Percentiles rank a stretch among this genome's conserved stretches.
Conservation (phyloP, 2,113 vertebrate species). For the Lasiurus borealis region DNA sequence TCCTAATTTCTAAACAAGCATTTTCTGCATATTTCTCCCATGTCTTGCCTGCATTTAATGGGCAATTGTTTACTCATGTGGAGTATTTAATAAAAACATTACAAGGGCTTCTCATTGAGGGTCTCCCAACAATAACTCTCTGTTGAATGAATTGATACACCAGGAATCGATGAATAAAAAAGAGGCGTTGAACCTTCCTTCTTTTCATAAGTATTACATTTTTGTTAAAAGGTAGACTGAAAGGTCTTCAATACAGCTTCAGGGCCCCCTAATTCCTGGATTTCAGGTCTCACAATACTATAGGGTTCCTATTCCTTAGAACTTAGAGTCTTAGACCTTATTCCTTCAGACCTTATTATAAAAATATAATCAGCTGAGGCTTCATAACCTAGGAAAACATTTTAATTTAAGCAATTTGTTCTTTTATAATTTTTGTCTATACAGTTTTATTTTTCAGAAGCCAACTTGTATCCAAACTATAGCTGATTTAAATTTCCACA, state of each 20-base stretch:
- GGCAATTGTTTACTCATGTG: not conserved
- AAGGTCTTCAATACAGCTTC: not conserved
- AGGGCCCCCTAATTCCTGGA: not conserved
- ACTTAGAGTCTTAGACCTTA: no score
- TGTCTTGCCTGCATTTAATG: not conserved
- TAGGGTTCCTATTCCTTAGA: not conserved
- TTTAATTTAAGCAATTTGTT: not conserved
- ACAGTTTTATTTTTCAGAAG: not conserved
- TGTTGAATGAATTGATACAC: not conserved
- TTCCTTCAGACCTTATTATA: not conserved
- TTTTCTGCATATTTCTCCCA: conserved; percentile 14
- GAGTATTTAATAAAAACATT: not conserved
- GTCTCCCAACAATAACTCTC: not conserved
- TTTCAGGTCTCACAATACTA: not conserved
- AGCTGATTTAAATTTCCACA: not conserved
- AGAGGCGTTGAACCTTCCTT: not conserved
- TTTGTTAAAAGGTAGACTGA: not conserved
- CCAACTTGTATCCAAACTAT: not conserved
- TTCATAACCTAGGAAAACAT: not conserved
- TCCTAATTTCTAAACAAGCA: conserved; percentile 33
- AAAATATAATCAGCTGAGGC: not conserved
- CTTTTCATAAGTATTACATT: not conserved
- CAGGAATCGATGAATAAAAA: not conserved
- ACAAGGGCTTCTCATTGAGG: not conserved
- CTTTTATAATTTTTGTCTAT: not conserved